Percentiles rank a stretch among this genome's conserved stretches.
Evolutionary conservation across 1,140 invertebrate genomes (phyloP).

Genomic region (Bombus sibiricus): DNA sequence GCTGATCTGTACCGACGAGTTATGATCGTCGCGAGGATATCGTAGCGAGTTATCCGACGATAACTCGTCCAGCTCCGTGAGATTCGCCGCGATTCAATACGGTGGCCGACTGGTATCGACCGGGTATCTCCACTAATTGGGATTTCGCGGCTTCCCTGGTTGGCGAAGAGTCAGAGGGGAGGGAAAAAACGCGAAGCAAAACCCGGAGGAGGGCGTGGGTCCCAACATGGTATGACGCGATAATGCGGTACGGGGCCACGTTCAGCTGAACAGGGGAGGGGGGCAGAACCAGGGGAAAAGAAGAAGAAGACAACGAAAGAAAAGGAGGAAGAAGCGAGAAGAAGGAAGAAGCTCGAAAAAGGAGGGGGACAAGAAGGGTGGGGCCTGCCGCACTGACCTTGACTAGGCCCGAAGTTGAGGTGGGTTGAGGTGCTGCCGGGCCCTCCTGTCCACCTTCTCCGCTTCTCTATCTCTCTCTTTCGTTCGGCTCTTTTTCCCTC

Average conservation of each 20-base stretch:
- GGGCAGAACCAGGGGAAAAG: not conserved
- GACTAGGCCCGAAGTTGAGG: constrained; percentile 80
- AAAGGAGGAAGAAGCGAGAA: constrained; percentile 28
- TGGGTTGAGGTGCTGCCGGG: constrained; percentile 77
- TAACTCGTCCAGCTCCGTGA: constrained; percentile 20
- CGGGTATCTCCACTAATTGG: constrained; percentile 66
- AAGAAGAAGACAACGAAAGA: constrained; percentile 24
- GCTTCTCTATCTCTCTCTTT: not conserved
- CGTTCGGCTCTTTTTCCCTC: not conserved
- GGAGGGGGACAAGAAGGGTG: constrained; percentile 56
- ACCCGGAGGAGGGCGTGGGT: constrained; percentile 53
- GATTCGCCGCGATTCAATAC: constrained; percentile 37
- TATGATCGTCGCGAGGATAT: constrained; percentile 35
- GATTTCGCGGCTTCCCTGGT: constrained; percentile 57
- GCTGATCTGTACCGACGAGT: not conserved
- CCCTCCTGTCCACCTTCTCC: constrained; percentile 73
- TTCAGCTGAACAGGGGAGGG: constrained; percentile 18
- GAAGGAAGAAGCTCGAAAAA: constrained; percentile 24
- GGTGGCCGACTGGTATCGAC: constrained; percentile 49
- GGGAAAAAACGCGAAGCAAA: constrained; percentile 40
- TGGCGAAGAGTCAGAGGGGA: not conserved
- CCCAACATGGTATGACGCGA: constrained; percentile 71
- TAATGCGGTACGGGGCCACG: constrained; percentile 65
- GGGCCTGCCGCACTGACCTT: constrained; percentile 78
- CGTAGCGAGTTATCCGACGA: not conserved